Conservation (phyloP, 2,113 vertebrate genomes). For the Hylia prasina region DNA sequence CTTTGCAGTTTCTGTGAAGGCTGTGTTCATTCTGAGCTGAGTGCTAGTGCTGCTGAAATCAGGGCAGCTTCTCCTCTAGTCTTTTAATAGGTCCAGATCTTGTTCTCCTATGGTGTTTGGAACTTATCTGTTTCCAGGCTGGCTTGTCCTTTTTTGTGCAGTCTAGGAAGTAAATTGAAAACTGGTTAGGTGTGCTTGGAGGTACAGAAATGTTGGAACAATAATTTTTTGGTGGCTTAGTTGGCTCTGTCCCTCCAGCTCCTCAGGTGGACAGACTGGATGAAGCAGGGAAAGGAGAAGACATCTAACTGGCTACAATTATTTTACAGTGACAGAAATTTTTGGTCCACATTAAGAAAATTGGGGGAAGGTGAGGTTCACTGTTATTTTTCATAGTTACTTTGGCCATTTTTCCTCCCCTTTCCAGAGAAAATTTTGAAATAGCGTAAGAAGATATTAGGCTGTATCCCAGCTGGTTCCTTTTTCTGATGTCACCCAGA, state of each 20-base stretch:
- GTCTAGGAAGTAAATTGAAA: neutral
- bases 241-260: neutral
- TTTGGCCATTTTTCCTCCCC: neutral
- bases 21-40: neutral
- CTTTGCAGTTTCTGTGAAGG: neutral
- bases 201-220: neutral
- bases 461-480: neutral
- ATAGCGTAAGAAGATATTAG: neutral
- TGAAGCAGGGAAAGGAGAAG: neutral
- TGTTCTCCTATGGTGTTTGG: neutral
- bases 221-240: neutral
- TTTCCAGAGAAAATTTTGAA: neutral
- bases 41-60: fast-evolving
- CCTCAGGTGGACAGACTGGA: neutral
- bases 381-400: neutral
- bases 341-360: neutral
- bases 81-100: neutral
- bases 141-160: neutral
- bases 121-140: neutral
- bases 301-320: neutral
- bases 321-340: neutral
- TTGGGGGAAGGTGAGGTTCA: neutral
- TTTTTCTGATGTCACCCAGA: neutral
- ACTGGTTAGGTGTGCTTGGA: neutral
- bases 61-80: neutral